These are phyloP conservation scores for Anolis carolinensis DNA, from an alignment of 2,113 vertebrate genomes.

Conservation along the genomic window DNA sequence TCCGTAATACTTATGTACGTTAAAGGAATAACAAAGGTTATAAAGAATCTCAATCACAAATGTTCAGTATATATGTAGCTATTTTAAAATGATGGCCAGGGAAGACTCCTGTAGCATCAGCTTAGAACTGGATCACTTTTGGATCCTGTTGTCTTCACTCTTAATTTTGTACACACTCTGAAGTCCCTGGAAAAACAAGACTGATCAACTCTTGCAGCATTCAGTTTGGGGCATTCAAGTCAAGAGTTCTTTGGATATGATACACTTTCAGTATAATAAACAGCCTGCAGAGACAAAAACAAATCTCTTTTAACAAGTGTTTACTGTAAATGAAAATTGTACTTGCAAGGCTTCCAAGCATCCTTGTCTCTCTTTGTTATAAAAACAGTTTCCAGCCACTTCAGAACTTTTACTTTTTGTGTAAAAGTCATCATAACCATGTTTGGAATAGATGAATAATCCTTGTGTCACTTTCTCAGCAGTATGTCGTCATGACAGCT, in stretches of 20 bases:
- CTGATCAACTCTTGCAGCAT: background rate
- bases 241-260: background rate
- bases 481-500: background rate
- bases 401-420: background rate
- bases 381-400: background rate
- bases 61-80: background rate
- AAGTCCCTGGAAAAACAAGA: background rate
- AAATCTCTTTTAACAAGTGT: background rate
- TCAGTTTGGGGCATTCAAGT: background rate
- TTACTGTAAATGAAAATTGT: background rate
- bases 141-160: background rate
- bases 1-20: background rate
- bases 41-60: background rate
- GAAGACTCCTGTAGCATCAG: background rate
- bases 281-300: background rate
- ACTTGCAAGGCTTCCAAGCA: background rate
- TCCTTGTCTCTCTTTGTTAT: background rate
- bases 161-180: background rate
- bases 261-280: background rate
- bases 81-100: background rate
- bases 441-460: background rate
- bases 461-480: background rate
- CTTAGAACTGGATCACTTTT: background rate
- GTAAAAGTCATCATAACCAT: background rate
- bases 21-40: background rate